Evolutionary conservation across 2,888 invertebrate genomes (phyloP), one percentile per base, ranked within the genome.

Genomic region (Folsomia candida): DNA sequence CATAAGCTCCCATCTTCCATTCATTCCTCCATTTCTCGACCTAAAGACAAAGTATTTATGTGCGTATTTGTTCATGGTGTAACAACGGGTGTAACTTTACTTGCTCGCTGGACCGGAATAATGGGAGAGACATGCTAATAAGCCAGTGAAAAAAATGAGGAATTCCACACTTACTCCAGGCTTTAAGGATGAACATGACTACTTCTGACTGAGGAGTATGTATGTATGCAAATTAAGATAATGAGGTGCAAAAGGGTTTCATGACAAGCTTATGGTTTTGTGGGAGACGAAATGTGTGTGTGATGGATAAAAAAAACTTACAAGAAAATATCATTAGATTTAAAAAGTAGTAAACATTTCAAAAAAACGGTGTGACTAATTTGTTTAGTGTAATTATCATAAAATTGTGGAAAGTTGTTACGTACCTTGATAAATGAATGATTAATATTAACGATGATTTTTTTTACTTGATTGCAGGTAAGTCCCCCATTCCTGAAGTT

Each of bases 191-290:
- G 11, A 60, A 60, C 18, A 11, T 24, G 4, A 60, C 20, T 57
- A 20, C 18, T 57, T 6, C 18, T 60, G 25, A 25, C 60, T 57
- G 57, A 57, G 57, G 6, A 28, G 67, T 61, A 59, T 51, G n/a
- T 69, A 67, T 67, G 76, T 74, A 78, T 78, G 77, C 76, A 78
- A 78, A 78, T 78, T 71, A 75, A 51, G 77, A 74, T 78, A 78
- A 78, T 76, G 77, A 78, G 76, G 77, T 78, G 77, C 77, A 76
- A 78, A 74, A 78, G 77, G 76, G 74, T 68, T 71, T 37, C 37
- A 37, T 37, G 37, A 37, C 37, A 37, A 14, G 6, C 37, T 37
- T 14, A 37, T n/a, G n/a, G 37, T 37, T 37, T 9, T 4, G 37
- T 37, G 4, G n/a, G 37, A 37, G 37, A 37, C 37, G 4, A 37